Evolutionary conservation across 2,888 invertebrate species (phyloP).

Genomic region (Willowsia nigromaculata): DNA sequence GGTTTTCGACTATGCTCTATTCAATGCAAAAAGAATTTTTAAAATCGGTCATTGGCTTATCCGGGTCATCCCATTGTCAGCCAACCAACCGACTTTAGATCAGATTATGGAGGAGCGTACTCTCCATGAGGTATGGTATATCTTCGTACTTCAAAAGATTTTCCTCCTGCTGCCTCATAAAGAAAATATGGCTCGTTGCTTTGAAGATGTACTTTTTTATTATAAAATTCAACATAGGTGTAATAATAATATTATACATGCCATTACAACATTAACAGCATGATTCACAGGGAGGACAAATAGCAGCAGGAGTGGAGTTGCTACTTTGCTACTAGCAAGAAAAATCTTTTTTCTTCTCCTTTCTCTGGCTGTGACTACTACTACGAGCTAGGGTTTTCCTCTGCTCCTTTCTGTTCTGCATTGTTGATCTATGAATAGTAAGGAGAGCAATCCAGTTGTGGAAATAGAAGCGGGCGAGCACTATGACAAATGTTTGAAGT

Average conservation of each 20-base stretch:
- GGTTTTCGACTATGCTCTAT: too few species aligned
- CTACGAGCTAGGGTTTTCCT: background rate
- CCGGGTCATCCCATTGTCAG: too few species aligned
- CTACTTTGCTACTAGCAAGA: conserved; percentile 8
- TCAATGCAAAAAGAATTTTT: too few species aligned
- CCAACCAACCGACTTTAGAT: conserved; percentile 40
- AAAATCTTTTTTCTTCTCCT: conserved; percentile 43
- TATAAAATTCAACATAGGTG: conserved; percentile 29
- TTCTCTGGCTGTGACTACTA: background rate
- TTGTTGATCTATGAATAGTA: conserved; percentile 63
- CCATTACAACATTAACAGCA: conserved; percentile 31
- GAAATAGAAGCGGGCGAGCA: conserved; percentile 28
- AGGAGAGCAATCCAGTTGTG: background rate
- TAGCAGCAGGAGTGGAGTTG: conserved; percentile 19
- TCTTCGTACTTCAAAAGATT: conserved; percentile 52
- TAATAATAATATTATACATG: conserved; percentile 41
- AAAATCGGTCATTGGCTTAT: too few species aligned
- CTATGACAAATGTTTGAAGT: conserved; percentile 71
- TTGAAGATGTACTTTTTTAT: conserved; percentile 32
- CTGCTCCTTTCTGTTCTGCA: background rate
- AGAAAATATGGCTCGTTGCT: conserved; percentile 43
- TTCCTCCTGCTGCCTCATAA: conserved; percentile 18
- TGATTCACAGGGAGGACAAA: conserved; percentile 17
- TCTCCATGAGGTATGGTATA: conserved; percentile 29
- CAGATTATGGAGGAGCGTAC: conserved; percentile 36